Evolutionary conservation across 2,888 invertebrate species (phyloP), one percentile per base, ranked within the genome.

Genomic region (Caenorhabditis drosophilae): DNA sequence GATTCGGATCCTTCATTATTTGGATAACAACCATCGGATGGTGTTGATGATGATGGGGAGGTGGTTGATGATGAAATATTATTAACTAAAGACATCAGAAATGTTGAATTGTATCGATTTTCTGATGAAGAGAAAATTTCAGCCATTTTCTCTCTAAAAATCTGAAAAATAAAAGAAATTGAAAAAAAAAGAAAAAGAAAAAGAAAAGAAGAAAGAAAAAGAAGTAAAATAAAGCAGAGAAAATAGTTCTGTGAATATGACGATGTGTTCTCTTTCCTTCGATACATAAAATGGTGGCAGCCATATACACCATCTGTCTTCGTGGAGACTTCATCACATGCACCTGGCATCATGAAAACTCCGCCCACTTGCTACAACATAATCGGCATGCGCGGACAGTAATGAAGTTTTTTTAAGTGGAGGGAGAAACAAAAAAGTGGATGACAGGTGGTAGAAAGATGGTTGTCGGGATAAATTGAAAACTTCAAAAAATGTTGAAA

Each of bases 321-420:
- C 31, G 31, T 9, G 7, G 31, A 31, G 7, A 6, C 31, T 6
- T 31, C 31, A 12, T 12, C 31, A 9, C 31, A 31, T 31, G 31
- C 31, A 31, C 31, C 31, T 31, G 31, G 31, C 31, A 31, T 31
- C 31, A 31, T 31, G 7, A 31, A 6, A 31, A 31, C 31, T 31
- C 31, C 31, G 31, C 31, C 31, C 31, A 31, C 31, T 31, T 31
- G 6, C 12, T 6, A 12, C 7, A 12, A 23, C 0, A 16, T 35
- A 26, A 22, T 26, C 22, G 46, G 49, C 41, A 36, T 11, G 20
- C n/a, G 27, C 35, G 26, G 16, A 18, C 20, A 20, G 31, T 31
- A 31, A 31, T 31, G 31, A 31, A 31, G 31, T 31, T 31, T 31
- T 31, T 31, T 31, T 31, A 58, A 51, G 46, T 56, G 56, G 25